Conservation (phyloP, 2,888 invertebrate genomes). For the Tenthredo notha region DNA sequence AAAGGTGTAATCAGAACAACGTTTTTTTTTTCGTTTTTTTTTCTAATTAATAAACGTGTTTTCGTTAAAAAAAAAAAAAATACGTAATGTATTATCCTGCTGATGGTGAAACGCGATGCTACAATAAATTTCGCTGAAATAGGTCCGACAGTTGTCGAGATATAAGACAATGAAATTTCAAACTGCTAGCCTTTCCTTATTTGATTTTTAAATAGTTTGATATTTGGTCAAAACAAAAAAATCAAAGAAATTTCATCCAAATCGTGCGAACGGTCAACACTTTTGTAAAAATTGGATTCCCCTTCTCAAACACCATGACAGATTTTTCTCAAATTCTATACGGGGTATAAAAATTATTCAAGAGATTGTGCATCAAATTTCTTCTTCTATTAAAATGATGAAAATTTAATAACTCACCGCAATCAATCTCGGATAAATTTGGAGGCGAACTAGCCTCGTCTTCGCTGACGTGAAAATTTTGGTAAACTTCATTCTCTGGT, state of each 20-base stretch:
- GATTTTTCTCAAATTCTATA: neutral
- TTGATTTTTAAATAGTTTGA: neutral
- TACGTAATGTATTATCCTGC: too few species aligned
- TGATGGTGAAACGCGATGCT: neutral
- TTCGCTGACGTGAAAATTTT: constrained; percentile 51
- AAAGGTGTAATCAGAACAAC: neutral
- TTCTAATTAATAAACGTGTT: neutral
- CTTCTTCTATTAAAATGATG: neutral
- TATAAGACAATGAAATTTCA: neutral
- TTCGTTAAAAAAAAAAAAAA: too few species aligned
- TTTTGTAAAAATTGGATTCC: neutral
- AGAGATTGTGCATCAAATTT: neutral
- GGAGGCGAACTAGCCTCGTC: constrained; percentile 54
- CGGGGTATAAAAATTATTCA: neutral
- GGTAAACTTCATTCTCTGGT: constrained; percentile 36
- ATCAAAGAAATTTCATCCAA: neutral
- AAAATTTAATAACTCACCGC: constrained; percentile 23
- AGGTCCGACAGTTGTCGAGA: neutral
- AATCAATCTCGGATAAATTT: constrained; percentile 57
- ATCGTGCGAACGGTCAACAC: neutral
- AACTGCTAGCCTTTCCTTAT: neutral
- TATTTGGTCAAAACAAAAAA: neutral
- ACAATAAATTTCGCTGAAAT: neutral
- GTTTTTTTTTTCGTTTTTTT: neutral
- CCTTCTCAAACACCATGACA: neutral